Conservation (phyloP, 1,140 invertebrate species). For the Triops longicaudatus region DNA sequence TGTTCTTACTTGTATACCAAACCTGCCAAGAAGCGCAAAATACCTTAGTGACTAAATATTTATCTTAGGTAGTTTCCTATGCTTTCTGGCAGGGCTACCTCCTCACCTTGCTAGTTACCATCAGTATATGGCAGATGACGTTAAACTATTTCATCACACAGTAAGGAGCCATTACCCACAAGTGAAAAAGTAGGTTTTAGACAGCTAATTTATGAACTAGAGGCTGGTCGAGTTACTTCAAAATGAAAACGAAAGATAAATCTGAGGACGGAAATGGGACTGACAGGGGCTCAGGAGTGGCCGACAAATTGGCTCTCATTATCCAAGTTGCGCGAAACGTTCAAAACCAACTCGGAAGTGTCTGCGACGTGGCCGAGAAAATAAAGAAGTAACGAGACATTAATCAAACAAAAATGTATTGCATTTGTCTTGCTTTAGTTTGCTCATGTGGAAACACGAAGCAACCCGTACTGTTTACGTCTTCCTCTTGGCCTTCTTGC, state of each 20-base stretch:
- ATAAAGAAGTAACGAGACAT: slow-evolving; percentile 39
- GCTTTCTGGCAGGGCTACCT: slow-evolving; percentile 32
- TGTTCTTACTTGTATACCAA: slow-evolving; percentile 30
- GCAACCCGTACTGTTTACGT: slow-evolving; percentile 38
- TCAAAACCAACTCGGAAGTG: slow-evolving; percentile 39
- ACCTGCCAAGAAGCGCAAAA: no score
- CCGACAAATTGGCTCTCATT: slow-evolving; percentile 41
- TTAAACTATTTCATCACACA: slow-evolving; percentile 30
- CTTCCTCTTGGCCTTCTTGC: slow-evolving; percentile 33
- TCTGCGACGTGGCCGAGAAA: slow-evolving; percentile 41
- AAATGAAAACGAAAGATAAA: slow-evolving; percentile 26
- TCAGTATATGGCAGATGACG: slow-evolving; percentile 31
- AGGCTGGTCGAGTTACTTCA: slow-evolving; percentile 31
- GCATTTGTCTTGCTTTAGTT: slow-evolving; percentile 34
- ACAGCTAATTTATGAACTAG: slow-evolving; percentile 23
- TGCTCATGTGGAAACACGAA: slow-evolving; percentile 40
- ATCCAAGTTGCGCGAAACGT: slow-evolving; percentile 42
- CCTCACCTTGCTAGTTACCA: slow-evolving; percentile 31
- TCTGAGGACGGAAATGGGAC: slow-evolving; percentile 19
- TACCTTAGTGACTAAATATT: slow-evolving; percentile 16
- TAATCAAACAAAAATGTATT: neutral
- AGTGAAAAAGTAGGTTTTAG: neutral
- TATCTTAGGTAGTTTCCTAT: slow-evolving; percentile 25
- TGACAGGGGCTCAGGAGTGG: slow-evolving; percentile 35
- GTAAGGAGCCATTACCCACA: slow-evolving; percentile 6